Percentiles rank a stretch among this genome's conserved stretches.
These are phyloP conservation scores for Colinus virginianus DNA, from an alignment of 2,113 vertebrate species.

Conservation along the genomic window DNA sequence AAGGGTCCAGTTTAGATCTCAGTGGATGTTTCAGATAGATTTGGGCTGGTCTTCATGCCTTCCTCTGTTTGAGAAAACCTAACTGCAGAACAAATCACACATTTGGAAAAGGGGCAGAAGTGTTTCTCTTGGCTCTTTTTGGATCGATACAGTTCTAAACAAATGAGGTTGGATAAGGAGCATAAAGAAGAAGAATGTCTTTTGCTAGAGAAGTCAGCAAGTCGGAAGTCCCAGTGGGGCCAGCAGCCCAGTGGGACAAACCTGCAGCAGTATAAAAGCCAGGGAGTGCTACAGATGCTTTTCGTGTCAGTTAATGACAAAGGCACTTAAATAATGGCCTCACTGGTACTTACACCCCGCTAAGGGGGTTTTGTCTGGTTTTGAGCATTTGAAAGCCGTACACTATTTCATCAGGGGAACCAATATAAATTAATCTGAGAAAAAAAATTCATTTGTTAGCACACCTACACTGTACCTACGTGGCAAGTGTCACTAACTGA, in stretches of 20 bases:
- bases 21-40: not conserved
- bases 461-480: not conserved
- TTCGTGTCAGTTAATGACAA: not conserved
- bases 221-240: not conserved
- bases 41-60: not conserved
- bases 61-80: not conserved
- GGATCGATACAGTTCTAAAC: not conserved
- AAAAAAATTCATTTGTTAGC: not conserved
- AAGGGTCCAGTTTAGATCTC: not conserved
- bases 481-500: not conserved
- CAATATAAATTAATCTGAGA: not conserved
- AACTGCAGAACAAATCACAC: not conserved
- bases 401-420: not conserved
- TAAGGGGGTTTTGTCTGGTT: fast-evolving
- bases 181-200: not conserved
- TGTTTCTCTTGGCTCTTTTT: not conserved
- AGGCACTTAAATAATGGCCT: not conserved
- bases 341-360: not conserved
- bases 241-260: not conserved
- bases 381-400: not conserved
- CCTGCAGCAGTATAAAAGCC: not conserved
- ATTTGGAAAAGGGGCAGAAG: not conserved
- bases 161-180: not conserved
- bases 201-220: not conserved
- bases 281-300: not conserved